phyloP scores from a whole-genome alignment of 2,797 vertebrate genomes.

The Balearica regulorum region DNA sequence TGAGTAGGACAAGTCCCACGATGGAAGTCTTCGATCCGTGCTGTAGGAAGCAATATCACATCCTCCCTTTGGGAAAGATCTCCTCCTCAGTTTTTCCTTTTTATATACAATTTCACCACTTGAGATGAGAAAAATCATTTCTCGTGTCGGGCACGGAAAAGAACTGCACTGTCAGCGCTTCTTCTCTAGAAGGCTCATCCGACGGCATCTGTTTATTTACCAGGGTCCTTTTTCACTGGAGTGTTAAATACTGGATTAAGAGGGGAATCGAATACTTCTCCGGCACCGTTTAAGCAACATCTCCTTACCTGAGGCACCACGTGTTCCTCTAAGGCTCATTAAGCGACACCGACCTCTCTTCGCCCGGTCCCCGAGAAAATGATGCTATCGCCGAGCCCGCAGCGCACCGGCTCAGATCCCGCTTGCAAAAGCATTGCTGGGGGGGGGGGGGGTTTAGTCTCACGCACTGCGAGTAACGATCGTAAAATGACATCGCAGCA shows the following conservation, averaged over 20 bases:
- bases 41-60: background rate
- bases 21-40: background rate
- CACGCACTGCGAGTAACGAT: background rate
- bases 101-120: background rate
- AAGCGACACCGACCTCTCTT: background rate
- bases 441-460: background rate
- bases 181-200: background rate
- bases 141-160: background rate
- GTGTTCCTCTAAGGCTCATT: background rate
- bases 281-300: background rate
- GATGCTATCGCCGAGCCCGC: background rate
- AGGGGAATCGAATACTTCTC: background rate
- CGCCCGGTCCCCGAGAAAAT: fast-evolving
- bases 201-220: background rate
- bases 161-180: background rate
- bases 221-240: background rate
- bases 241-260: background rate
- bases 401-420: fast-evolving
- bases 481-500: background rate
- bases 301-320: background rate
- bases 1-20: fast-evolving
- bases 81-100: background rate
- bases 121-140: background rate
- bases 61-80: background rate
- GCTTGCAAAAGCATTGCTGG: fast-evolving